Base-by-base conservation (phyloP, 2,797 vertebrate species). In the Enteromius viviparus region DNA sequence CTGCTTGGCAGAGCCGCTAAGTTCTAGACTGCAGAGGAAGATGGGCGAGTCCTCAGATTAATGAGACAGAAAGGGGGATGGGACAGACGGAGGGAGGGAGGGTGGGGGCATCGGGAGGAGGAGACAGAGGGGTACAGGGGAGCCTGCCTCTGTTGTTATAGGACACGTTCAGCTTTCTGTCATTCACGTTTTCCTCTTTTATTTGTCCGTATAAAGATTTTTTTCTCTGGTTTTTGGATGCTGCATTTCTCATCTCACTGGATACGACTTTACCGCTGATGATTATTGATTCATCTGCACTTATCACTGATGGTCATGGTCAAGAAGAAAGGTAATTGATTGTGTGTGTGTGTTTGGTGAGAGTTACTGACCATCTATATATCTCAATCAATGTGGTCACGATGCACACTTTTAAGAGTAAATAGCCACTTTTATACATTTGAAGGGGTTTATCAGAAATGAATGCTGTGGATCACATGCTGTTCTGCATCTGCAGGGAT, bases 261-360 rank as follows among this genome's bases (percentile, higher is more conserved):
- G 6, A 51, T 40, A 5, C n/a, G 21, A 34, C 53, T 66, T 9
- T 29, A n/a, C 23, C 47, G 29, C 70, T 45, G 70, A 58, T 26
- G 84, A 76, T 76, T 81, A 65, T 80, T 77, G 78, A 49, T 70
- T 75, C 21, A 55, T 68, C 70, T 71, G 55, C 78, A 77, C 81
- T 80, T 34, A 72, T 78, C 55, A 40, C 85, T 84, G 77, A 87
- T 89, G 85, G 87, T 89, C 87, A 89, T 89, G 88, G 87, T 89
- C 84, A 89, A 89, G 80, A 88, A 85, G 76, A 89, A 89, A 89
- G 88, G 88, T 89, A 85, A 69, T 15, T 26, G 34, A 47, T 21
- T 29, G 23, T 83, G 34, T 32, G 29, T 72, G 70, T 66, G 65
- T 82, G 60, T 84, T 65, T 23, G 23, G 37, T 58, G 70, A 19